Evolutionary conservation across 1,140 invertebrate genomes (phyloP).

Genomic region (Drosophila albomicans): DNA sequence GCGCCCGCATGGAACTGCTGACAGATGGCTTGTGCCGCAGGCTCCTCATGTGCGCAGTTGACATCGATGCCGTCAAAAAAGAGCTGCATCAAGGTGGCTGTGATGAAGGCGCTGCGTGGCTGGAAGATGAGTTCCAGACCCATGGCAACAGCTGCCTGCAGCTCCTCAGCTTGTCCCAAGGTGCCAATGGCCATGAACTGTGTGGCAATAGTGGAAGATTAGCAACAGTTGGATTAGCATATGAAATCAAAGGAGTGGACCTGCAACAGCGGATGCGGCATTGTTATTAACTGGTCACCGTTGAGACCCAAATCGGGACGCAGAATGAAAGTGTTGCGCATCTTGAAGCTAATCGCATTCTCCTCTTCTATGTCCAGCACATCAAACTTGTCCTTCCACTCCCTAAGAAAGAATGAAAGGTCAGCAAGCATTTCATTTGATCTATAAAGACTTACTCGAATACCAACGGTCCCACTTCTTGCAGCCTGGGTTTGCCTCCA

Average conservation of each 20-base stretch:
- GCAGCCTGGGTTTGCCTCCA: conserved; percentile 89
- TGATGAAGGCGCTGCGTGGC: conserved; percentile 87
- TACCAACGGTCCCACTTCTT: conserved; percentile 90
- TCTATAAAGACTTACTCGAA: conserved; percentile 88
- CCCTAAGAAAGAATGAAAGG: conserved; percentile 1
- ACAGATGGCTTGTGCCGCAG: conserved; percentile 89
- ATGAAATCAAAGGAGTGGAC: conserved; percentile 59
- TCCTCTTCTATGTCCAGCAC: conserved; percentile 70
- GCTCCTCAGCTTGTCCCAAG: conserved; percentile 85
- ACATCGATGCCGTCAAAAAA: conserved; percentile 89
- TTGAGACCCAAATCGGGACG: conserved; percentile 71
- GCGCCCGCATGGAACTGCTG: conserved; percentile 86
- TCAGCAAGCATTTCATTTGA: too few species aligned
- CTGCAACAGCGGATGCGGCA: conserved; percentile 87
- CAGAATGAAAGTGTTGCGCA: conserved; percentile 87
- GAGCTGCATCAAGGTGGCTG: conserved; percentile 87
- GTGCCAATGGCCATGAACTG: conserved; percentile 85
- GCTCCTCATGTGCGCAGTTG: conserved; percentile 89
- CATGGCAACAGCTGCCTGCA: conserved; percentile 33
- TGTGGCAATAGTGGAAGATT: conserved; percentile 78
- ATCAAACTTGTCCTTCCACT: conserved; percentile 55
- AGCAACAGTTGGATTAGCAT: background rate
- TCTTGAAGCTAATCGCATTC: conserved; percentile 89
- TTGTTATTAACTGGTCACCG: conserved; percentile 86
- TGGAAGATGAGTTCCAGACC: conserved; percentile 87